These are phyloP conservation scores for Drosophila serrata DNA, from an alignment of 1,140 invertebrate species.

Conservation along the genomic window DNA sequence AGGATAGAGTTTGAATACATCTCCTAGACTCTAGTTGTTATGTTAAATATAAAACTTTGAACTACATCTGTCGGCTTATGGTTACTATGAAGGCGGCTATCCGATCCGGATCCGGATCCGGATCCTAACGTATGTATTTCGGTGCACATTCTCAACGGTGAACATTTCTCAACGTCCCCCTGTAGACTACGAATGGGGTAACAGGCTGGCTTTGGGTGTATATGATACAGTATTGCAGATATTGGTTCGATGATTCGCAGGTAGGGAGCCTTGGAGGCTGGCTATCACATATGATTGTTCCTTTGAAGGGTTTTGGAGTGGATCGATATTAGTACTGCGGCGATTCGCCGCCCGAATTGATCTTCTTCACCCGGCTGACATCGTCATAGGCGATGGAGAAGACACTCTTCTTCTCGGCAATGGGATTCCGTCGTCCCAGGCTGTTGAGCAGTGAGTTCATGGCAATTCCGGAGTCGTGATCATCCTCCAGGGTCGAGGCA, in stretches of 20 bases:
- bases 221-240: constrained; percentile 53
- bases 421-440: constrained; percentile 88
- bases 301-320: constrained; percentile 35
- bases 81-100: constrained; percentile 28
- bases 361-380: constrained; percentile 86
- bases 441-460: constrained; percentile 88
- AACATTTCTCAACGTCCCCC: constrained; percentile 38
- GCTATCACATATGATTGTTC: constrained; percentile 76
- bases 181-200: constrained; percentile 33
- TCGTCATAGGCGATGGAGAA: constrained; percentile 97
- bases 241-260: constrained; percentile 61
- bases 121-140: constrained; percentile 27
- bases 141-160: constrained; percentile 61
- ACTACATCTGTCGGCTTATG: constrained; percentile 44
- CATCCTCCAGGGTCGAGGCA: constrained; percentile 87
- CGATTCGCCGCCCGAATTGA: constrained; percentile 82
- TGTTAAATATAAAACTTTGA: constrained; percentile 46
- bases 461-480: constrained; percentile 90
- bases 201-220: constrained; percentile 37
- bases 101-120: constrained; percentile 16
- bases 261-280: constrained; percentile 78
- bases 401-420: constrained; percentile 96
- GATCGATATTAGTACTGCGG: constrained; percentile 66
- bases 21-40: constrained; percentile 16
- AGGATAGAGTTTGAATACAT: constrained; percentile 47